phyloP scores from a whole-genome alignment of 2,113 vertebrate species.

The Pangasianodon gigas region DNA sequence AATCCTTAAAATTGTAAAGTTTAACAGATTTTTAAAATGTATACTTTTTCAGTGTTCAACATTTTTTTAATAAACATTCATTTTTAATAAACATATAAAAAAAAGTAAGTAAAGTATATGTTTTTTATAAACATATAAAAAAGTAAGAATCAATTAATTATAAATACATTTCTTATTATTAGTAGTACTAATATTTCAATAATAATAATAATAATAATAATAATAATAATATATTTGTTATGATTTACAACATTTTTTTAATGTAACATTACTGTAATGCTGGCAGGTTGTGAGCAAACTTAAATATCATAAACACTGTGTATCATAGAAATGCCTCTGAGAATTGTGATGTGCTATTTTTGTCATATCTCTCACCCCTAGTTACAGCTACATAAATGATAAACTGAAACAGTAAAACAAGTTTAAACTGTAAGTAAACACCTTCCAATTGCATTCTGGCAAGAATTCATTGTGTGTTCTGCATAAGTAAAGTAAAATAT shows the following conservation, averaged over 20 bases:
- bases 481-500: neutral
- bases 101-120: too few relatives aligned
- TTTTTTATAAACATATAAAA: too few relatives aligned
- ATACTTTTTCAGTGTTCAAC: neutral
- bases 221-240: neutral
- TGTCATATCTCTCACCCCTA: neutral
- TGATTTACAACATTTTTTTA: neutral
- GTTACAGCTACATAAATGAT: neutral
- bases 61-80: neutral
- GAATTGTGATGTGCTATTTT: neutral
- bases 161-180: too few relatives aligned
- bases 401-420: neutral
- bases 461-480: neutral
- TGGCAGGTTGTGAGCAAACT: neutral
- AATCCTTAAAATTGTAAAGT: too few relatives aligned
- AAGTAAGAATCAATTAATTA: too few relatives aligned
- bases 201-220: neutral
- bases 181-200: too few relatives aligned
- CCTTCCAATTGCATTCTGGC: neutral
- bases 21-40: too few relatives aligned
- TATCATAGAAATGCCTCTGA: neutral
- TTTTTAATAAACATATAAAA: too few relatives aligned
- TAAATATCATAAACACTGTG: neutral
- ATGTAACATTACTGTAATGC: neutral
- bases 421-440: neutral